Base-by-base conservation (phyloP, 2,113 vertebrate genomes). In the Leucoraja erinaceus region DNA sequence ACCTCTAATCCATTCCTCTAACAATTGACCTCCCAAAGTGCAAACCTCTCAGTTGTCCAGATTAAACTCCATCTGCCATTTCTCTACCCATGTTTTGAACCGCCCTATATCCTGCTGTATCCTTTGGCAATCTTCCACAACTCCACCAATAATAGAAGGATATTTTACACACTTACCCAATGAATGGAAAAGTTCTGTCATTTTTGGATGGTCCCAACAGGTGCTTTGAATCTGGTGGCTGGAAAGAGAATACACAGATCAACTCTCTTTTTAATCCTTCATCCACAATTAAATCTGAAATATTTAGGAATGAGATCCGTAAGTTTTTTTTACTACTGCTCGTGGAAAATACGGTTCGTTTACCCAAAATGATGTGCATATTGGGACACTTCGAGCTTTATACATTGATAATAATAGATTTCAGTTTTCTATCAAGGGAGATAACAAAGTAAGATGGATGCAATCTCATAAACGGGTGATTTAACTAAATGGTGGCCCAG, bases 201-300 rank as follows among this genome's bases (percentile, higher is more conserved):
- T 99, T 96, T 98, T 99, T 79, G 98, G 98, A 95, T 99, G 98
- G 95, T 99, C 98, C 98, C 98, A 99, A 94, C 97, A 98, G 88
- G 98, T 99, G 0, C 98, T 98, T 94, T 99, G 98, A 16, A 98
- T 98, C 94, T 98, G 97, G 94, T 99, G 98, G 95, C 98, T 99
- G 93, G 33, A 95, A 12, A 70, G 93, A 93, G 12, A 81, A 91
- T 72, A 56, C 61, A 91, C 66, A 66, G 11, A 91, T 72, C 4
- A 91, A 14, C 68, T 28, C 18, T 47, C 11, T 54, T 18, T 91
- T 28, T 54, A 31, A 59, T 83, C 54, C 22, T 16, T 63, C 10
- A 28, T 25, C 0, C 4, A 59, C 8, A 56, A 25, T n/a, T 61
- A 56, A 61, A 14, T 4, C 11, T 31, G 33, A 28, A 1, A 3